Evolutionary conservation across 2,113 vertebrate species (phyloP), one percentile per base, ranked within the genome.

Genomic region (Trematomus loennbergii): DNA sequence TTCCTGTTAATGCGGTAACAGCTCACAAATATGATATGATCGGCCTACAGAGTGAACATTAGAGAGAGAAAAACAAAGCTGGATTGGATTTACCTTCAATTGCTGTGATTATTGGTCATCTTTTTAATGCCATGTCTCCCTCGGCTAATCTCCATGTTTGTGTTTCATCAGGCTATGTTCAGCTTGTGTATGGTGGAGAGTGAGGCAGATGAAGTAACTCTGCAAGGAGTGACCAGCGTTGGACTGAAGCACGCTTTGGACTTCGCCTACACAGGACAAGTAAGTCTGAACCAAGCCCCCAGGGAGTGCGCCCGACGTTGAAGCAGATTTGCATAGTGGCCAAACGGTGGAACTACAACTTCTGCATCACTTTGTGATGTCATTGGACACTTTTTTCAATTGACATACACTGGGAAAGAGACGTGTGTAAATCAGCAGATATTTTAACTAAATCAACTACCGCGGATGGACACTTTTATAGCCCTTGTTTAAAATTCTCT

Each of bases 141-240:
- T 72, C 59, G 29, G 7, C 68, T 90, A 49, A 92, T 45, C 33
- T 36, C 62, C 16, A 5, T 82, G 52, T 48, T 78, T 82, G 9
- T 87, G 70, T 89, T 29, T 92, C 72, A 50, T 15, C 87, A 99
- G 98, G 98, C 98, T 78, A 99, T 99, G 98, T 99, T 99, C 94
- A 99, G 98, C 90, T 94, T 99, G 71, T 98, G 97, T 79, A 99
- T 99, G 98, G 95, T 99, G 94, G 98, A 99, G 93, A 99, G 98
- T n/a, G 97, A 96, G 88, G 97, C 97, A 2, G 97, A 99, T 53
- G 97, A 99, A 83, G 97, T 99, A 80, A 97, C 96, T 74, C 95
- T 99, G 57, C 97, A 96, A 36, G 98, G 98, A 46, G 97, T 99
- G 89, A 98, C 98, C 85, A 95, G 96, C 81, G 94, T 98, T 0